Evolutionary conservation across 2,797 vertebrate species (phyloP), one percentile per base, ranked within the genome.

Genomic region (Neosilurus mollespiculum): DNA sequence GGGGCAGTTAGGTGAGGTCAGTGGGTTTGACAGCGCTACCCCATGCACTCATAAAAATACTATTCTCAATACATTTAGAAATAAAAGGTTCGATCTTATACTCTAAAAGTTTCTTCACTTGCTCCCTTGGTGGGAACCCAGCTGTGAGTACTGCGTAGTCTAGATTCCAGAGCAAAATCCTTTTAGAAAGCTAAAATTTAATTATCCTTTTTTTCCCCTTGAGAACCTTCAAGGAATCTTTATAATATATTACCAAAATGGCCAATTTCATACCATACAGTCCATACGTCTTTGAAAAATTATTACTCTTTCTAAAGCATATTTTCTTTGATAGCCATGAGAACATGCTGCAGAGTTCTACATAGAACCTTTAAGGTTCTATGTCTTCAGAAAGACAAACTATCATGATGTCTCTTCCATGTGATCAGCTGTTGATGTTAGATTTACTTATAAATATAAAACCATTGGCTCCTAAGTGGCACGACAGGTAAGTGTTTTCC

Each of bases 1-100:
- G 26, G 66, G 51, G 24, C 37, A 61, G 79, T 18, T 70, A 26
- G 53, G 24, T 87, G 82, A 88, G 78, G 86, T 86, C 84, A 88
- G 76, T 26, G 49, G 65, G 61, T 73, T 61, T 61, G 61, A 69
- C 16, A 51, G 54, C 20, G 67, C 43, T 11, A 22, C 30, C 5
- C 12, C 16, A 61, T 34, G 5, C 37, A 34, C 9, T 53, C 64
- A 1, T 70, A 56, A 54, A 54, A 26, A 51, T 59, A 7, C 30
- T 12, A 80, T 20, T 79, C 78, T 54, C 30, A 22, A n/a, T 15
- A n/a, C 12, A 12, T 62, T 62, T 62, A 15, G 12, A 62, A 22
- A 77, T 43, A 6, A 77, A 26, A 24, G 12, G 34, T 43, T 78
- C 22, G 8, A 18, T n/a, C 18, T 61, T n/a, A 14, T 22, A 49